phyloP scores from a whole-genome alignment of 2,113 vertebrate species.

The Dromaius novaehollandiae region DNA sequence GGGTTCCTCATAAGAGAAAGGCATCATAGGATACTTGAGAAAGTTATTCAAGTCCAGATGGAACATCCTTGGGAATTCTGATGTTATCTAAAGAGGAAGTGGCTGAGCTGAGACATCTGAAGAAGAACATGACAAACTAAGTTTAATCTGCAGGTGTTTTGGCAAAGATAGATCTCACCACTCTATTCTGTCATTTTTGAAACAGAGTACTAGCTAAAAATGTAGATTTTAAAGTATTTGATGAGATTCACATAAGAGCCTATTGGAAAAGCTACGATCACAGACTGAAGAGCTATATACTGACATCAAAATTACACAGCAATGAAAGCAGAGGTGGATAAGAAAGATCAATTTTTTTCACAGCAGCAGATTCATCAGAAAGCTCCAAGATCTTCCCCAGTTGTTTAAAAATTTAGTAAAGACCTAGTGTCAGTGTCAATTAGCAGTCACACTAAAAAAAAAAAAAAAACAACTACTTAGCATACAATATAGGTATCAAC shows the following conservation, averaged over 20 bases:
- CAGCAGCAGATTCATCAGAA: not conserved
- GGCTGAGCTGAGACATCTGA: not conserved
- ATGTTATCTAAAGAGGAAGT: not conserved
- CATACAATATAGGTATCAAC: not conserved
- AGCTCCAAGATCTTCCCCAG: not conserved
- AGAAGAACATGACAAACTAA: not conserved
- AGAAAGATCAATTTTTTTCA: not conserved
- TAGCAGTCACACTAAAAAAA: not conserved
- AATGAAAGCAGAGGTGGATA: not conserved
- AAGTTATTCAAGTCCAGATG: not conserved
- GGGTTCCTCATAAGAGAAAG: not conserved
- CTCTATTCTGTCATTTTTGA: not conserved
- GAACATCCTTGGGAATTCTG: not conserved
- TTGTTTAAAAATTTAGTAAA: not conserved
- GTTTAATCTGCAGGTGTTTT: not conserved
- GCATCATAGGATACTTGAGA: not conserved
- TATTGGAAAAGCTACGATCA: not conserved
- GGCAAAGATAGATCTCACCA: not conserved
- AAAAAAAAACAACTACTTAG: not conserved
- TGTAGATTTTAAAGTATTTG: not conserved
- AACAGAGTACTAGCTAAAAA: not conserved
- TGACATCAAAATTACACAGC: not conserved
- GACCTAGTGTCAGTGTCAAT: not conserved
- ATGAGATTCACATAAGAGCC: accelerated
- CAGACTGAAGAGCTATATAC: not conserved